Evolutionary conservation across 2,888 invertebrate genomes (phyloP), one percentile per base, ranked within the genome.

Genomic region (Pseudococcus jackbeardsleyi): DNA sequence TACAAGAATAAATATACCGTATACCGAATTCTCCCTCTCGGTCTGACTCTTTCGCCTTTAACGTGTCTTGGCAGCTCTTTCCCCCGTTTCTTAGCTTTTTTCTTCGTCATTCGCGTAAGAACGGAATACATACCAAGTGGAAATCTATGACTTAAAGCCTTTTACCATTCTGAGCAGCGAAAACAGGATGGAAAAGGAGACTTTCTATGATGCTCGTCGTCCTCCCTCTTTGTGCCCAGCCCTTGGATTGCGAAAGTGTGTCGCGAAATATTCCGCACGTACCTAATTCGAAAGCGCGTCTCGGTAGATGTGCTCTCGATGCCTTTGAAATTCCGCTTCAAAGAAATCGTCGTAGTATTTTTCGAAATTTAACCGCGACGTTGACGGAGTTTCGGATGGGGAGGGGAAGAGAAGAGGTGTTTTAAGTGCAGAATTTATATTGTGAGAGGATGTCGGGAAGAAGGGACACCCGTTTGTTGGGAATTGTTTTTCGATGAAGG

Each of bases 291-390:
- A 68, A 68, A 68, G 5, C 19, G 12, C 12, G 22, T 15, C 68
- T 15, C 12, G 50, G 4, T 48, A 50, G 50, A 17, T 15, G 1
- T 39, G 12, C 7, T 77, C 17, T n/a, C 77, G 39, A 17, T 77
- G 77, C 26, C 77, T 77, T 77, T 77, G 77, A 77, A 42, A 77
- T 77, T 77, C 77, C 77, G 39, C 77, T 77, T 77, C 77, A 77
- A 77, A 77, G 42, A 77, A 42, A 33, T 50, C 33, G 72, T 33
- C 33, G 72, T n/a, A 3, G 64, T 19, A 19, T 64, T 64, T 64
- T 22, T n/a, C 64, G 19, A 42, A 64, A 8, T 64, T 64, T n/a
- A 64, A 26, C 68, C 22, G 68, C 68, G 68, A 68, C 6, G n/a
- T 64, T 42, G 42, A 42, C 7, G 39, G 39, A 39, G 12, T 12